Base-by-base conservation (phyloP, 2,888 invertebrate species). In the Drosophila anceps region DNA sequence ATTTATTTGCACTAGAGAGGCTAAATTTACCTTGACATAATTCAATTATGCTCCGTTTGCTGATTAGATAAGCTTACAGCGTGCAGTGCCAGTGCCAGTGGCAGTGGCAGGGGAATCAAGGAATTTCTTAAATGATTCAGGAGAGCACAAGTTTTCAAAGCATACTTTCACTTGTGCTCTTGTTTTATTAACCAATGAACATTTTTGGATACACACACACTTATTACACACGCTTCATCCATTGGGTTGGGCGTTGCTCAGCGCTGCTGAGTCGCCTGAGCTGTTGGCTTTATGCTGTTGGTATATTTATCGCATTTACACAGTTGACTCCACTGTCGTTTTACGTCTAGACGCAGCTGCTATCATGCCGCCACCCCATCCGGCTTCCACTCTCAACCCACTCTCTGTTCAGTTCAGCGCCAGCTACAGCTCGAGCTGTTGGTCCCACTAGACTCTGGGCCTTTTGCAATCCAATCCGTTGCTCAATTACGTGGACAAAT, bases 401-500 rank as follows among this genome's bases (percentile, higher is more conserved):
- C 43, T 43, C 20, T 6, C 43, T 6, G 43, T 12, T 20, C 43
- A 13, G 2, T n/a, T n/a, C 35, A 37, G 0, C 51, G 33, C 33
- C 2, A 33, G 20, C 48, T 39, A 5, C 29, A n/a, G 5, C 50
- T 44, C 13, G 33, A 12, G 37, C 51, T 24, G 50, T 39, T 37
- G 27, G 12, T n/a, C 31, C 39, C 51, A 15, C 57, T 12, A 39
- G 54, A 27, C 43, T 33, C 39, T 35, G 43, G 31, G 20, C 48
- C 63, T 53, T 53, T 65, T 73, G 72, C 79, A 63, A 70, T 69
- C 61, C 76, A 84, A 84, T 77, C 88, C 82, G 69, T 80, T 84
- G 82, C 82, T 84, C 84, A 82, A 84, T 84, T 84, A 79, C 84
- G 61, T 73, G n/a, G 53, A 53, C 73, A 69, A 82, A 81, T 80